A percentile compares a stretch with the other conserved stretches of the same genome.
phyloP scores from a whole-genome alignment of 2,113 vertebrate species.

The Suricata suricatta region DNA sequence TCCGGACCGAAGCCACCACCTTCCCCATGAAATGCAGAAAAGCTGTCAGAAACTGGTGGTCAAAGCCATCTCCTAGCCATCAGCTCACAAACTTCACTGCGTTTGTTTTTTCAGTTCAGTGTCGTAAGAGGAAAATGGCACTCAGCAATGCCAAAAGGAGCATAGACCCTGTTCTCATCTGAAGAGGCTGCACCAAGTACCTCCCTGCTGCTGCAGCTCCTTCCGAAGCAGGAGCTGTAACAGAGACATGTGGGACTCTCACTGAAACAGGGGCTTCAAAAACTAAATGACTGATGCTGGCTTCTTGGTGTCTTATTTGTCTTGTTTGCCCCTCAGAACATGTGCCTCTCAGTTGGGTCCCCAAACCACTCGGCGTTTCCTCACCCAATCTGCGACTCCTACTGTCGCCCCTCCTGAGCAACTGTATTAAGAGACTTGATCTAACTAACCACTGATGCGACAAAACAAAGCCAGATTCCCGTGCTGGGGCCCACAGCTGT shows the following conservation, averaged over 20 bases:
- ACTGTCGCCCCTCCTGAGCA: not conserved
- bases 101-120: not conserved
- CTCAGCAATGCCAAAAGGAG: not conserved
- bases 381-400: not conserved
- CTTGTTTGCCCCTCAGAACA: conserved; percentile 40
- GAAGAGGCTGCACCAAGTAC: rapidly evolving
- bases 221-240: not conserved
- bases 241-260: not conserved
- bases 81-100: not conserved
- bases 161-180: not conserved
- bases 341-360: not conserved
- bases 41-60: not conserved
- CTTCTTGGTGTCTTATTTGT: conserved; percentile 39
- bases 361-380: not conserved
- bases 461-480: not conserved
- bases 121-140: not conserved
- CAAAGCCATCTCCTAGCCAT: conserved; percentile 24
- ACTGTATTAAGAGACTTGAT: not conserved
- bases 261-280: conserved; percentile 57
- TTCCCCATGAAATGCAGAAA: conserved; percentile 38
- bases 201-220: not conserved
- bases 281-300: not conserved
- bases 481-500: not conserved
- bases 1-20: not conserved
- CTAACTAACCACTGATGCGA: not conserved